Evolutionary conservation across 2,113 vertebrate species (phyloP), one percentile per base, ranked within the genome.

Genomic region (Hemiscyllium ocellatum): DNA sequence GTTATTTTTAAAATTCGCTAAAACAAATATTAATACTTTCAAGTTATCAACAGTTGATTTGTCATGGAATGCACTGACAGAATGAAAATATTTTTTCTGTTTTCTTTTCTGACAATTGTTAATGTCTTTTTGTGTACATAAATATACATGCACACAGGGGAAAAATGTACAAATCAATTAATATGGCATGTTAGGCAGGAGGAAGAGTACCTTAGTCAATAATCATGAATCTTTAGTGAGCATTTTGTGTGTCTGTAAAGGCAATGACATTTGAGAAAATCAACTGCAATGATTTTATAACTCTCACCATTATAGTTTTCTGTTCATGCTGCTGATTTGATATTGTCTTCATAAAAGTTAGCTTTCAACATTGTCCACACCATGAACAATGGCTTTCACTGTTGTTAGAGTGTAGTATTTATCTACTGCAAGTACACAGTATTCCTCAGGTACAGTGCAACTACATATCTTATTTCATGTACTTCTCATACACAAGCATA

Each of bases 191-290:
- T 93, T 29, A 65, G 61, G 47, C 29, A 20, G 37, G 90, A 66
- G 61, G 66, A 61, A 65, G 56, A 68, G 29, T 29, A 61, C 66
- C 65, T 15, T 93, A 68, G n/a, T 68, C 90, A 93, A 93, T 93
- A 22, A 37, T 93, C 61, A 93, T 91, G 89, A 65, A 91, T 91
- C 17, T 91, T 91, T 91, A 65, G 66, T 15, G 47, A 89, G 50
- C 15, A 89, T 56, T 89, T 91, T 61, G 3, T 65, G 22, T 15
- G 12, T n/a, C n/a, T 91, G 56, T 65, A 56, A 91, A 65, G 22
- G 56, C 61, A 68, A 42, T 65, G 68, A 17, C 20, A 94, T 94
- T 68, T 94, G 33, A 42, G n/a, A 94, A 69, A 94, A 66, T 12
- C 5, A n/a, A 66, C n/a, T 24, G 15, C 68, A 37, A 94, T 94